phyloP scores from a whole-genome alignment of 2,113 vertebrate genomes.

The Garra rufa region DNA sequence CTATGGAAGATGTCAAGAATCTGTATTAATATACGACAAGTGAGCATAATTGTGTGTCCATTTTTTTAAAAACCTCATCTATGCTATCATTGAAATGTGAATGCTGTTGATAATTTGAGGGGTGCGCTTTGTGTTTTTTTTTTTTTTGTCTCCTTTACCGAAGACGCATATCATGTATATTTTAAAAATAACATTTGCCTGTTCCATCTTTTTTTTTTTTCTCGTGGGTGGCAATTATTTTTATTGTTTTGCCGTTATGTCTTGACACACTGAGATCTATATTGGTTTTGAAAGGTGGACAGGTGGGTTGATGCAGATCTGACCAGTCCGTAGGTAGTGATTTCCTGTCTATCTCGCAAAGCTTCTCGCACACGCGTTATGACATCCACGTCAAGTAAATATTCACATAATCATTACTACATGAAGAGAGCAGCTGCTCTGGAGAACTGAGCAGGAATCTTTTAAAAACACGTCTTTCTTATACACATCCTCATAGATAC shows the following conservation, averaged over 20 bases:
- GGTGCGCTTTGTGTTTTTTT: slow-evolving; percentile 62
- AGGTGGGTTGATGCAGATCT: slow-evolving; percentile 23
- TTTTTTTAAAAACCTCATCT: slow-evolving; percentile 73
- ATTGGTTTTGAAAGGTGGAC: slow-evolving; percentile 36
- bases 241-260: slow-evolving; percentile 20
- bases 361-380: slow-evolving; percentile 9
- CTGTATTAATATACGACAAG: slow-evolving; percentile 99
- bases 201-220: slow-evolving; percentile 65
- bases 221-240: slow-evolving; percentile 23
- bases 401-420: slow-evolving; percentile 32
- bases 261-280: slow-evolving; percentile 16
- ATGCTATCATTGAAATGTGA: slow-evolving; percentile 81
- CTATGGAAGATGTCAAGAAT: slow-evolving; percentile 99
- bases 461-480: slow-evolving; percentile 4
- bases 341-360: slow-evolving; percentile 69
- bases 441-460: neutral
- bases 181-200: slow-evolving; percentile 73
- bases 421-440: slow-evolving; percentile 4
- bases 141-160: slow-evolving; percentile 52
- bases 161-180: slow-evolving; percentile 70
- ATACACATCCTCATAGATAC: neutral
- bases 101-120: slow-evolving; percentile 78
- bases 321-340: slow-evolving; percentile 59
- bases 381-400: slow-evolving; percentile 33
- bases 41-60: slow-evolving; percentile 99